Percentiles rank a stretch among this genome's conserved stretches.
Evolutionary conservation across 2,113 vertebrate genomes (phyloP).

Genomic region (Chaenogobius annularis): DNA sequence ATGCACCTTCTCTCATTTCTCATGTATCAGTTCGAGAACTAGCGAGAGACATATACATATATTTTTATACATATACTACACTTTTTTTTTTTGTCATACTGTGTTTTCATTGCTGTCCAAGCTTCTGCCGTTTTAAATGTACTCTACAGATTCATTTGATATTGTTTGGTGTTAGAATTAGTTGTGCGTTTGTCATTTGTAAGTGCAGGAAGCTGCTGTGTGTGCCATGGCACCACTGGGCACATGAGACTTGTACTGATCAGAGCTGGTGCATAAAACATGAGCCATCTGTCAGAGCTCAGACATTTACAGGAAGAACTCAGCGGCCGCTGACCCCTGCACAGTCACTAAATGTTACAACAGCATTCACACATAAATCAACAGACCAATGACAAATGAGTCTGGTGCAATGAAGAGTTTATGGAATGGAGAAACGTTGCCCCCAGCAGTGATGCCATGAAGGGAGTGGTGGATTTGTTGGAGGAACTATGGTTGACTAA

Average conservation of each 20-base stretch:
- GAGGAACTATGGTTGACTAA: too few species aligned
- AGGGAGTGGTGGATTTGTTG: too few species aligned
- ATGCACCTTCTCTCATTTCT: too few species aligned
- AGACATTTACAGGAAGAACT: conserved; percentile 24
- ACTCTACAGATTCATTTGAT: background rate
- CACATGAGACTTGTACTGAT: conserved; percentile 63
- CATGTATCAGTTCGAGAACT: too few species aligned
- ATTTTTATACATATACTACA: too few species aligned
- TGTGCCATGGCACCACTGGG: conserved; percentile 44
- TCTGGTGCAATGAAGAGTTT: background rate
- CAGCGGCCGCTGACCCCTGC: conserved; percentile 16
- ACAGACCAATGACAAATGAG: background rate
- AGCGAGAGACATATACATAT: too few species aligned
- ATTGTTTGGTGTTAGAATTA: background rate
- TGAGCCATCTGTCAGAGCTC: conserved; percentile 64
- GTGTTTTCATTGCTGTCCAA: too few species aligned
- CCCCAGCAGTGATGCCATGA: too few species aligned
- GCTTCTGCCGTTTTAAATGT: too few species aligned
- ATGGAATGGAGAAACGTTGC: too few species aligned
- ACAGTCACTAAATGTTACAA: conserved; percentile 24
- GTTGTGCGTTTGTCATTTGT: too few species aligned
- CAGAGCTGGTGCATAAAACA: conserved; percentile 66
- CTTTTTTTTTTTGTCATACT: too few species aligned
- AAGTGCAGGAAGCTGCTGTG: conserved; percentile 26
- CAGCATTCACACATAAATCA: background rate